These are phyloP conservation scores for Poecilobothrus nobilitatus DNA, from an alignment of 2,888 invertebrate genomes.

Conservation along the genomic window DNA sequence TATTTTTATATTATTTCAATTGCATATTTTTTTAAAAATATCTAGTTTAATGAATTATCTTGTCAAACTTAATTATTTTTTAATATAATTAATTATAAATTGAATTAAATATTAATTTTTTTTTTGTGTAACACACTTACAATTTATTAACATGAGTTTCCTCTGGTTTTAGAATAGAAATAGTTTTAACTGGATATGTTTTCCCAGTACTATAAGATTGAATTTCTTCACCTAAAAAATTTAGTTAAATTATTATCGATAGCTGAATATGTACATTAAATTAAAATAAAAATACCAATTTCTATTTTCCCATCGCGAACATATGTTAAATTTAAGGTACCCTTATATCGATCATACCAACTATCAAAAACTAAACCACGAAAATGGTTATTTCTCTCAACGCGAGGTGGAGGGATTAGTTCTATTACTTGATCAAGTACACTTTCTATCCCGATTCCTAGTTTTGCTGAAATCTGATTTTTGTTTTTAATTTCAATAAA, in stretches of 20 bases:
- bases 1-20: too few species aligned
- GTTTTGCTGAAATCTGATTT: slow-evolving; percentile 74
- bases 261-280: too few species aligned
- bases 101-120: not conserved
- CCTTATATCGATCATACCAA: slow-evolving; percentile 84
- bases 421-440: slow-evolving; percentile 71
- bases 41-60: not conserved
- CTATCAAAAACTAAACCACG: slow-evolving; percentile 86
- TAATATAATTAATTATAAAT: not conserved
- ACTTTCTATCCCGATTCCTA: slow-evolving; percentile 72
- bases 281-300: slow-evolving; percentile 40
- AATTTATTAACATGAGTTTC: slow-evolving; percentile 57
- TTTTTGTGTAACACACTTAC: slow-evolving; percentile 39
- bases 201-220: slow-evolving; percentile 63
- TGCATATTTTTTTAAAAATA: too few species aligned
- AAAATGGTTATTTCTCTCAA: slow-evolving; percentile 53
- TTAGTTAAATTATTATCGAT: not conserved
- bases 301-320: slow-evolving; percentile 66
- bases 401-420: slow-evolving; percentile 65
- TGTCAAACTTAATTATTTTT: not conserved
- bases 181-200: slow-evolving; percentile 65
- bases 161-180: slow-evolving; percentile 72
- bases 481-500: not conserved
- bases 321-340: slow-evolving; percentile 68
- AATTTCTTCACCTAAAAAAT: slow-evolving; percentile 54